Conservation (phyloP, 1,140 invertebrate genomes). For the Philopotamus ludificatus region DNA sequence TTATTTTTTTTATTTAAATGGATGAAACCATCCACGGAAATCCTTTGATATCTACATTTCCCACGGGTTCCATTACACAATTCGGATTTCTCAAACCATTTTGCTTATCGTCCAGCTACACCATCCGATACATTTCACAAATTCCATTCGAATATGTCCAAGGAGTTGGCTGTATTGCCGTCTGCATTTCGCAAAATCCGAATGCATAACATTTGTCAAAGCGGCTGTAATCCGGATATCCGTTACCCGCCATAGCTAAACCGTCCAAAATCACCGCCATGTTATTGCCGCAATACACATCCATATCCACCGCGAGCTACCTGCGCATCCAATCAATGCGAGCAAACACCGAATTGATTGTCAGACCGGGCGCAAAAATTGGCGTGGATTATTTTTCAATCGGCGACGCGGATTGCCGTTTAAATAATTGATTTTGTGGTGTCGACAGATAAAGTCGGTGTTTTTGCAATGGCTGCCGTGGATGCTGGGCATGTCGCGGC, state of each 20-base stretch:
- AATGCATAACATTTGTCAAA: not conserved
- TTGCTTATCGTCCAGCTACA: too few relatives aligned
- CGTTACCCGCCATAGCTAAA: not conserved
- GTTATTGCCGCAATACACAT: not conserved
- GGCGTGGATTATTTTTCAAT: too few relatives aligned
- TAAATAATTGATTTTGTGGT: not conserved
- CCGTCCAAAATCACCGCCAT: not conserved
- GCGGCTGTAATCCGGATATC: not conserved
- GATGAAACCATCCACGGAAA: too few relatives aligned
- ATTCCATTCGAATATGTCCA: too few relatives aligned
- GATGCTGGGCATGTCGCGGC: conserved; percentile 90
- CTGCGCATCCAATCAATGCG: conserved; percentile 16
- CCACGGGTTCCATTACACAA: too few relatives aligned
- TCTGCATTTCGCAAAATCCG: not conserved
- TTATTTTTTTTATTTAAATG: too few relatives aligned
- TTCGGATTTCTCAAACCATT: too few relatives aligned
- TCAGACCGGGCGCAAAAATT: too few relatives aligned
- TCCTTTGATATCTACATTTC: too few relatives aligned
- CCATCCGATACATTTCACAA: too few relatives aligned
- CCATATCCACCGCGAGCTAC: not conserved
- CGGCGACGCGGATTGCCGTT: not conserved
- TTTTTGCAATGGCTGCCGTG: conserved; percentile 96
- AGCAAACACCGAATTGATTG: conserved; percentile 34
- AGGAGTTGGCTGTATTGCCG: too few relatives aligned
- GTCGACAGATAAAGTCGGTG: conserved; percentile 78